A percentile compares a stretch with the other conserved stretches of the same genome.
These are phyloP conservation scores for Gadopsis marmoratus DNA, from an alignment of 2,797 vertebrate genomes.

Conservation along the genomic window DNA sequence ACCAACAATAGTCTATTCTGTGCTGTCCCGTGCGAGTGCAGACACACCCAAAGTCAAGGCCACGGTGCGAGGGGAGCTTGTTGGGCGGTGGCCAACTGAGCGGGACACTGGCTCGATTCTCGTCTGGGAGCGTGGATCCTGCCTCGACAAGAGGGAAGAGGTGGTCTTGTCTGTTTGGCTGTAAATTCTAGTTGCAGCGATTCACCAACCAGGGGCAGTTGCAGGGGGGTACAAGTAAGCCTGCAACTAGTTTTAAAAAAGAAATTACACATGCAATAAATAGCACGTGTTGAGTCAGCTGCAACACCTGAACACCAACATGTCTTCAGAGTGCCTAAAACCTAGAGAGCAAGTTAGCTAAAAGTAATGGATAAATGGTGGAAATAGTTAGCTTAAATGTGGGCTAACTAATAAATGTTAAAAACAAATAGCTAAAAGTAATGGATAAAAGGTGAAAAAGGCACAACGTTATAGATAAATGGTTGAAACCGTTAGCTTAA, in stretches of 20 bases:
- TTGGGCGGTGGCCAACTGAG: slow-evolving; percentile 68
- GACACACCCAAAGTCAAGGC: slow-evolving; percentile 83
- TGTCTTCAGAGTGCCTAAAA: background rate
- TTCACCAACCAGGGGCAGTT: background rate
- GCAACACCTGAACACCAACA: background rate
- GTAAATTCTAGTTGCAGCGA: slow-evolving; percentile 16
- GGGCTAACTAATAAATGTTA: too few species aligned
- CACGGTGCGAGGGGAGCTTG: slow-evolving; percentile 71
- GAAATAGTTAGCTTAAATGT: too few species aligned
- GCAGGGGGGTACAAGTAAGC: background rate
- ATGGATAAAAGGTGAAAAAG: too few species aligned
- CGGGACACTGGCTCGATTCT: slow-evolving; percentile 81
- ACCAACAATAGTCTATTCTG: slow-evolving; percentile 86
- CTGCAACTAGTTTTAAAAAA: background rate
- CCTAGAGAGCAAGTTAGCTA: too few species aligned
- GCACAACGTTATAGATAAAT: too few species aligned
- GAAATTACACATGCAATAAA: background rate
- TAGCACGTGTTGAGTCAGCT: background rate
- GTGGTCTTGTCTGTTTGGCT: slow-evolving; percentile 47
- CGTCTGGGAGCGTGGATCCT: slow-evolving; percentile 68
- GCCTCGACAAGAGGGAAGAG: slow-evolving; percentile 48
- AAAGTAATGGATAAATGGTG: background rate
- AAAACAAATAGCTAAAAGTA: too few species aligned
- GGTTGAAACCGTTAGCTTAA: too few species aligned
- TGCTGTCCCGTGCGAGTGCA: slow-evolving; percentile 76